These are phyloP conservation scores for Protophormia terraenovae DNA, from an alignment of 2,888 invertebrate genomes.

Conservation along the genomic window DNA sequence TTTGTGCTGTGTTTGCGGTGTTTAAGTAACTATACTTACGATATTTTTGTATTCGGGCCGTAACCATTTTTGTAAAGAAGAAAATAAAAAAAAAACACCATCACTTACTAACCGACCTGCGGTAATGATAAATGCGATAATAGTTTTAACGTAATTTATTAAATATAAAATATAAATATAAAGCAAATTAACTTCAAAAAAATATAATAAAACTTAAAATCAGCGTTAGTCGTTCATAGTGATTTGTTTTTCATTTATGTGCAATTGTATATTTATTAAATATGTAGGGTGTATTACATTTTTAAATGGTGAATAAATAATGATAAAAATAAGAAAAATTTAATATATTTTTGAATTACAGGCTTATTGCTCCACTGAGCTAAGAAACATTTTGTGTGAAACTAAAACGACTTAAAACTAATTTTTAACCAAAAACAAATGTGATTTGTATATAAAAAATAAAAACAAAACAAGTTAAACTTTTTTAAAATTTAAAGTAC, in stretches of 20 bases:
- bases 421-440: conserved; percentile 28
- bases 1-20: not conserved
- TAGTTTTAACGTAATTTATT: conserved; percentile 55
- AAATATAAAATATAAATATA: too few relatives aligned
- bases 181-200: not conserved
- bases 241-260: not conserved
- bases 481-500: conserved; percentile 52
- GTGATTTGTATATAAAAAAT: not conserved
- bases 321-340: not conserved
- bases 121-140: conserved; percentile 65
- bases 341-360: too few relatives aligned
- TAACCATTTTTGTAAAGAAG: conserved; percentile 57
- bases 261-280: not conserved
- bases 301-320: conserved; percentile 15
- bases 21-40: conserved; percentile 30
- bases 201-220: conserved; percentile 11
- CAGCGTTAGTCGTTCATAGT: not conserved
- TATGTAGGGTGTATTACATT: not conserved
- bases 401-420: too few relatives aligned
- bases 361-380: too few relatives aligned
- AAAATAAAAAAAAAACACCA: conserved; percentile 44
- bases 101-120: conserved; percentile 59
- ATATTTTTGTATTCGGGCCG: conserved; percentile 61
- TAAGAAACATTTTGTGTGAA: too few relatives aligned
- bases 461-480: conserved; percentile 43